phyloP scores from a whole-genome alignment of 2,888 invertebrate species.

The Tipula helvola region DNA sequence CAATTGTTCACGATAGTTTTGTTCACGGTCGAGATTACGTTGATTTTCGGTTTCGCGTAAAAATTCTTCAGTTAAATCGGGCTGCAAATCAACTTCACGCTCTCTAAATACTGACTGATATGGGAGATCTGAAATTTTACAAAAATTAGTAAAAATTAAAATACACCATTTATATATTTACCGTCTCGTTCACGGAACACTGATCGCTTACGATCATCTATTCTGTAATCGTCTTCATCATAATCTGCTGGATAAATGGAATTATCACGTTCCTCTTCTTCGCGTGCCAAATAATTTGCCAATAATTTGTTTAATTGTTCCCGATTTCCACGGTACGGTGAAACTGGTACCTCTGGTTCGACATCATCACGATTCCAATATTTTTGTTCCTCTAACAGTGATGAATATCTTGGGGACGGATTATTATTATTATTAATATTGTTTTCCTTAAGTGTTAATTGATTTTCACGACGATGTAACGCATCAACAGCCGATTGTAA shows the following conservation, averaged over 20 bases:
- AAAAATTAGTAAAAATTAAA: neutral
- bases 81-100: conserved; percentile 22
- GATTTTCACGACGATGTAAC: conserved; percentile 30
- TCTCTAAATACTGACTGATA: conserved; percentile 29
- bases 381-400: neutral
- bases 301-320: conserved; percentile 31
- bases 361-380: neutral
- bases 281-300: conserved; percentile 31
- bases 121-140: conserved; percentile 19
- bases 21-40: conserved; percentile 29
- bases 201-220: conserved; percentile 28
- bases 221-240: conserved; percentile 25
- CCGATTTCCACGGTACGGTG: conserved; percentile 21
- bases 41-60: conserved; percentile 32
- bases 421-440: conserved; percentile 11
- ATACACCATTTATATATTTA: conserved; percentile 16
- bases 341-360: conserved; percentile 12
- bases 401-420: conserved; percentile 6
- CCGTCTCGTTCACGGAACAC: conserved; percentile 32
- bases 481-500: conserved; percentile 35
- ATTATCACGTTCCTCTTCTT: conserved; percentile 22
- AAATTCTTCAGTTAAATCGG: conserved; percentile 31
- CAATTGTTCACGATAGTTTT: conserved; percentile 29
- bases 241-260: conserved; percentile 24
- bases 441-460: conserved; percentile 22